Evolutionary conservation across 2,888 invertebrate species (phyloP), one percentile per base, ranked within the genome.

Genomic region (Gibbula magus): DNA sequence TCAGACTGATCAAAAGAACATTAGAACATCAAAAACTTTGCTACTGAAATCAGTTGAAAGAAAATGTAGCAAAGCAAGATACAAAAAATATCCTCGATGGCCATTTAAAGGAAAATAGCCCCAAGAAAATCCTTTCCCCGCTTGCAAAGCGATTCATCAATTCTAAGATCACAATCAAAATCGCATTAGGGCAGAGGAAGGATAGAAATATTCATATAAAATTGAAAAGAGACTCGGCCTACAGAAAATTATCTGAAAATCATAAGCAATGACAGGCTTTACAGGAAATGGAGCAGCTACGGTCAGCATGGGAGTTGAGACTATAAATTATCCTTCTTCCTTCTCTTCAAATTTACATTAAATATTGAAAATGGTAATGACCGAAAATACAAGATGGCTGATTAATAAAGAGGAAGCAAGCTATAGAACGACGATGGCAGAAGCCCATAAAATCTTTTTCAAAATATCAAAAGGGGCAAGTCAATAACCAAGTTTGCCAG

Each of bases 81-180:
- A 61, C 29, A 61, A 29, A 61, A 61, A 61, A 61, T 61, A 29
- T 61, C 61, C 25, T 25, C 29, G 29, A 29, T 61, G 61, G 61
- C 18, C 61, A 18, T 61, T 61, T 61, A 16, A 45, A 29, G 61
- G 25, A 61, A 61, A 61, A 25, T 61, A 25, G 61, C 61, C 29
- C 22, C 25, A 61, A 61, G 61, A 61, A 25, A 61, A 22, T 29
- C 29, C 61, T 29, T 29, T 61, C 5, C 22, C 61, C 22, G 61
- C 25, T 29, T 61, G 61, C 61, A 61, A 61, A 29, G 61, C 29
- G 29, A 61, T 61, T 61, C 61, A 61, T 61, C 61, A 61, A 61
- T 61, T 61, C 61, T 16, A 61, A 61, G 61, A 61, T 61, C 61
- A 61, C 61, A 61, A 61, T 61, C 61, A 61, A 61, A 61, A 61